Conservation (phyloP, 2,888 invertebrate species). For the Diloba caeruleocephala region DNA sequence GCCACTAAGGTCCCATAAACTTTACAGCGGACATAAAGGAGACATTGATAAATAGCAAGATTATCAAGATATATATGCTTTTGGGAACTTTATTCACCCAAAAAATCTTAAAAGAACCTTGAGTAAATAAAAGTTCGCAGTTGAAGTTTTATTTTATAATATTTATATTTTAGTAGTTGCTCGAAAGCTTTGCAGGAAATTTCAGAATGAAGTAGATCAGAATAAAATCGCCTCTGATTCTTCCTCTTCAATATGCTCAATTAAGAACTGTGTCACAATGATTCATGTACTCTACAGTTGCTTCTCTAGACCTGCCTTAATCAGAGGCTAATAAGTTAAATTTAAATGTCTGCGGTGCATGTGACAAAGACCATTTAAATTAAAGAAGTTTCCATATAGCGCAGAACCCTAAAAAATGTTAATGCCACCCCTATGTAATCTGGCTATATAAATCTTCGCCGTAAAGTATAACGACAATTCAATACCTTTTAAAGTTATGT, state of each 20-base stretch:
- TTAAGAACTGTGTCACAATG: constrained; percentile 44
- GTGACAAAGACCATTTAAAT: constrained; percentile 40
- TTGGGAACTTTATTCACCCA: constrained; percentile 38
- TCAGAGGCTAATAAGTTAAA: constrained; percentile 29
- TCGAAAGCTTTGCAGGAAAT: not conserved
- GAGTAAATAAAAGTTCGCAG: constrained; percentile 44
- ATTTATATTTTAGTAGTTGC: constrained; percentile 8
- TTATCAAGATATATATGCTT: constrained; percentile 55
- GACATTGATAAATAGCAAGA: constrained; percentile 60
- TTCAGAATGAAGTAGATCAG: not conserved
- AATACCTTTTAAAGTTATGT: constrained; percentile 56
- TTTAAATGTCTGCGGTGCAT: constrained; percentile 29
- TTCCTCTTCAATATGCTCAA: constrained; percentile 16
- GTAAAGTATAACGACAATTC: constrained; percentile 53
- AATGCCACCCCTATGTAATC: constrained; percentile 44
- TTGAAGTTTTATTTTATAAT: constrained; percentile 32
- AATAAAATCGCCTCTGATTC: constrained; percentile 15
- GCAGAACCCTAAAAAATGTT: constrained; percentile 28
- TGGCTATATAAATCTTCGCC: constrained; percentile 43
- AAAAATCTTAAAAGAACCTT: constrained; percentile 28
- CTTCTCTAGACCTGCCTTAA: constrained; percentile 22
- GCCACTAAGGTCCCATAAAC: constrained; percentile 47
- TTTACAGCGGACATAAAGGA: constrained; percentile 53
- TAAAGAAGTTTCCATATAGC: constrained; percentile 21
- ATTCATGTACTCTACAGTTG: constrained; percentile 39